Base-by-base conservation (phyloP, 2,797 vertebrate species). In the Pseudocheirus occidentalis region DNA sequence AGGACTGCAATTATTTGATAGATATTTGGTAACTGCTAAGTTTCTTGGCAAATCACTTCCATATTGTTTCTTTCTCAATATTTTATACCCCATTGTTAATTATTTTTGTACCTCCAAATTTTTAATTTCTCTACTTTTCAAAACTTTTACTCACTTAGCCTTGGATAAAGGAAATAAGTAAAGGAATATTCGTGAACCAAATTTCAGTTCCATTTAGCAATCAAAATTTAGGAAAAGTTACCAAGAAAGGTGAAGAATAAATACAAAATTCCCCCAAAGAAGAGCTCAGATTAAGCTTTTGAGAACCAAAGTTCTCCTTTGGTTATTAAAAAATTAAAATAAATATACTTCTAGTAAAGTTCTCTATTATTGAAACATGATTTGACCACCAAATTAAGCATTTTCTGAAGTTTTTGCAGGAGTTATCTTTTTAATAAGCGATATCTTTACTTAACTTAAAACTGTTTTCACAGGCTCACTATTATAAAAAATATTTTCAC, bases 381-480 rank as follows among this genome's bases (percentile, higher is more conserved):
- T 90, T 97, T 96, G 91, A 95, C 31, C 90, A 27, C 89, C 56
- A 95, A 90, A 81, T 96, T 96, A 59, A 94, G 94, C 95, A 59
- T 50, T 93, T 58, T 91, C 31, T 95, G 57, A 95, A 55, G 58
- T 55, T 18, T 93, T n/a, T n/a, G 40, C 40, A 91, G 93, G 52
- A 95, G 3, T 95, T 94, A 27, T 59, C 59, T 95, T 66, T n/a
- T 66, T n/a, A 34, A 66, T 34, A 62, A 14, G 59, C 14, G 59
- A 90, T 53, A 46, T 28, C 18, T 55, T 21, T 59, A 57, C 56
- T 97, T 95, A 91, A 94, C 92, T 87, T 56, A 29, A 21, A 87
- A 4, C 52, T 87, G 40, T 14, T 94, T 66, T 96, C 96, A 93
- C 53, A 92, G 31, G 56, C 95, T 97, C 59, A 96, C 93, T 95